These are phyloP conservation scores for Agriopis aurantiaria DNA, from an alignment of 2,888 invertebrate species.

Conservation along the genomic window DNA sequence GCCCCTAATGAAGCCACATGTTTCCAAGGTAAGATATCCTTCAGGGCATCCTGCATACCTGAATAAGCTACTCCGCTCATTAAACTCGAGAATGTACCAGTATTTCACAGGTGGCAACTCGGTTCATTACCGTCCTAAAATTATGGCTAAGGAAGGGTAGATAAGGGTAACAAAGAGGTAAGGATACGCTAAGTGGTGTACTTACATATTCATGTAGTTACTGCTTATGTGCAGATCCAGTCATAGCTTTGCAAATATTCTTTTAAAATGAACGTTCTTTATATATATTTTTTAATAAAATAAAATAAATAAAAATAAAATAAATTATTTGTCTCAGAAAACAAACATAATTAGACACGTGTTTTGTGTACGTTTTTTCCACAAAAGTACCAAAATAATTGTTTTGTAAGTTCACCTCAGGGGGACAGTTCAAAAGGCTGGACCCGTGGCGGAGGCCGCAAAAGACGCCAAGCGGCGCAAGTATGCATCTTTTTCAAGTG, in stretches of 20 bases:
- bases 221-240: constrained; percentile 31
- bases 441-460: no score
- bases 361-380: no score
- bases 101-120: constrained; percentile 45
- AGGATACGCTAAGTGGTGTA: constrained; percentile 46
- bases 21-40: constrained; percentile 8
- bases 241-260: constrained; percentile 14
- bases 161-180: constrained; percentile 47
- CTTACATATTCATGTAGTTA: constrained; percentile 48
- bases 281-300: no score
- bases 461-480: no score
- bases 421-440: no score
- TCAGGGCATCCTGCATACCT: constrained; percentile 21
- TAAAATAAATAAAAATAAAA: no score
- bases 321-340: no score
- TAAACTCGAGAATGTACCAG: constrained; percentile 18
- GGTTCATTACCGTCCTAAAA: constrained; percentile 54
- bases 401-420: no score
- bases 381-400: no score
- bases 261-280: not conserved
- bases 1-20: not conserved
- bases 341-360: no score
- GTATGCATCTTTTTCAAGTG: no score
- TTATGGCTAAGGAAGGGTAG: constrained; percentile 50
- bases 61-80: constrained; percentile 27